A percentile compares a stretch with the other conserved stretches of the same genome.
These are phyloP conservation scores for Scomber scombrus DNA, from an alignment of 2,113 vertebrate genomes.

Conservation along the genomic window DNA sequence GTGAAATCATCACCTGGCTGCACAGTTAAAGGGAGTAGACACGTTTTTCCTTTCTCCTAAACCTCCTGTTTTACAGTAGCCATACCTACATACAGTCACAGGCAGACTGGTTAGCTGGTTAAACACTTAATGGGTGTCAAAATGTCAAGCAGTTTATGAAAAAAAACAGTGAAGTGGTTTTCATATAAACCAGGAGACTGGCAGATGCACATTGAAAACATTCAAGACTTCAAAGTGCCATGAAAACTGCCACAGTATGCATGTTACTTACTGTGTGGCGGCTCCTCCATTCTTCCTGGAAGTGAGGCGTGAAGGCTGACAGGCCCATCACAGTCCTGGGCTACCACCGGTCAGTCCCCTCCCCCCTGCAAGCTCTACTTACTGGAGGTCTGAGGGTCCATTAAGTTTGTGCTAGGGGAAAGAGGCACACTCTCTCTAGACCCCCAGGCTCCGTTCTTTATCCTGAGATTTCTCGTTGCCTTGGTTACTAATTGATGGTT, in stretches of 20 bases:
- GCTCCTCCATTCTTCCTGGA: slow-evolving; percentile 1
- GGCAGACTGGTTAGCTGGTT: background rate
- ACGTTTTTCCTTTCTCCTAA: slow-evolving; percentile 13
- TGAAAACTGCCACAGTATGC: background rate
- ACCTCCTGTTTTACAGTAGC: slow-evolving; percentile 9
- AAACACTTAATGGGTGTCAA: background rate
- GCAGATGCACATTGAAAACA: background rate
- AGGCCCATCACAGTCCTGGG: background rate
- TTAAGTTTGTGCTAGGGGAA: slow-evolving; percentile 48
- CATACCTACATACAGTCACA: slow-evolving; percentile 14
- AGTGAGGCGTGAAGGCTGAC: slow-evolving; percentile 13
- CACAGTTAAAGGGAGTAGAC: slow-evolving; percentile 7
- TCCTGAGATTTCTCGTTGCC: slow-evolving; percentile 50
- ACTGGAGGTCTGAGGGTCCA: slow-evolving; percentile 56
- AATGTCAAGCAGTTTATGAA: background rate
- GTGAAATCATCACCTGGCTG: slow-evolving; percentile 22
- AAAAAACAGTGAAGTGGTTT: background rate
- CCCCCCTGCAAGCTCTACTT: slow-evolving; percentile 24
- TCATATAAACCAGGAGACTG: background rate
- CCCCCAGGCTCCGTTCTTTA: slow-evolving; percentile 48
- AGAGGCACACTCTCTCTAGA: slow-evolving; percentile 32
- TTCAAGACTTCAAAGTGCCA: background rate
- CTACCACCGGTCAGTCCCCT: slow-evolving; percentile 35
- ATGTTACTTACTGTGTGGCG: slow-evolving; percentile 10
- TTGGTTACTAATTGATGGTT: slow-evolving; percentile 62